Evolutionary conservation across 1,140 invertebrate species (phyloP).

Genomic region (Diorhabda elongata): DNA sequence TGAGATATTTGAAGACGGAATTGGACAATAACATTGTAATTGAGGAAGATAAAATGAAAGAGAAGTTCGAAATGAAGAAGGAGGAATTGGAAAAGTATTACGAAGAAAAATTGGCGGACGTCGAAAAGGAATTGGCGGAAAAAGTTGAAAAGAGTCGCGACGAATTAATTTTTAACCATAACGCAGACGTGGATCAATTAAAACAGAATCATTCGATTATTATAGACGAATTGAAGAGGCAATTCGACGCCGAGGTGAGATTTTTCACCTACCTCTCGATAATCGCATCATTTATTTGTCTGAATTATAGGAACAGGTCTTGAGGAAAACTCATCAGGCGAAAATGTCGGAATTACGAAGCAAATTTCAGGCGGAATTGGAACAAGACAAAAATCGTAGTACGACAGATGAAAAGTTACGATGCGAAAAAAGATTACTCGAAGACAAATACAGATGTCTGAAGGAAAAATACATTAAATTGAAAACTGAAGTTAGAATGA

Average conservation of each 20-base stretch:
- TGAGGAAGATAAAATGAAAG: constrained; percentile 48
- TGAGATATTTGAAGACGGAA: constrained; percentile 48
- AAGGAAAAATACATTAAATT: constrained; percentile 78
- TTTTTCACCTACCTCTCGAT: background rate
- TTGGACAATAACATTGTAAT: constrained; percentile 48
- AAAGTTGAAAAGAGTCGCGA: constrained; percentile 49
- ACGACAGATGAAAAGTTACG: constrained; percentile 61
- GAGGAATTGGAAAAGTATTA: constrained; percentile 48
- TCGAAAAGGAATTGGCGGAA: constrained; percentile 45
- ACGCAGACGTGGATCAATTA: constrained; percentile 49
- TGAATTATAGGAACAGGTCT: constrained; percentile 50
- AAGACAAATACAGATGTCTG: constrained; percentile 73
- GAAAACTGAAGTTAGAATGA: constrained; percentile 70
- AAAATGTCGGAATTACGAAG: constrained; percentile 58
- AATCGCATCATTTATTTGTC: background rate
- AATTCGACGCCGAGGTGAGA: constrained; percentile 56
- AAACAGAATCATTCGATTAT: constrained; percentile 51
- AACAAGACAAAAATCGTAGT: constrained; percentile 48
- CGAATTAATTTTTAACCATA: constrained; percentile 50
- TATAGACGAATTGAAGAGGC: constrained; percentile 56
- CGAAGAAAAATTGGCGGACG: constrained; percentile 45
- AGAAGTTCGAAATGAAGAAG: constrained; percentile 48
- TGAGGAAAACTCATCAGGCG: constrained; percentile 62
- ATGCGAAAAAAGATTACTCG: constrained; percentile 66
- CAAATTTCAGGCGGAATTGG: constrained; percentile 58